A percentile compares a stretch with the other conserved stretches of the same genome.
Conservation (phyloP, 2,113 vertebrate species). For the Prunella himalayana region DNA sequence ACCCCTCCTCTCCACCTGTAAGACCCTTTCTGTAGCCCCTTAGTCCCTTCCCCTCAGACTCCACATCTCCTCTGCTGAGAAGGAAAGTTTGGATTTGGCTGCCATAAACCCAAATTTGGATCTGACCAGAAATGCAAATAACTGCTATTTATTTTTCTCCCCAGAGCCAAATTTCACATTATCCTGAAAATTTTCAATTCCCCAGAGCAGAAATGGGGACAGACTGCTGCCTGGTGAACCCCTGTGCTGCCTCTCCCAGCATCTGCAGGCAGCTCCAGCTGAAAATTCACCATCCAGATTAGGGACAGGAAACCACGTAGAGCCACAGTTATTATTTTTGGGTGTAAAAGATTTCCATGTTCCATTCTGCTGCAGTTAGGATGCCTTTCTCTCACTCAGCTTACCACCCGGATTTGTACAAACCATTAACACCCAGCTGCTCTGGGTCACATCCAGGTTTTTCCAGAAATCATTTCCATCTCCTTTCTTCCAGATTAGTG, state of each 20-base stretch:
- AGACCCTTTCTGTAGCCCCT: not conserved
- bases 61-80: not conserved
- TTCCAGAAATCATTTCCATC: conserved; percentile 10
- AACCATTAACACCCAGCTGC: not conserved
- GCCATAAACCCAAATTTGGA: not conserved
- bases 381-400: not conserved
- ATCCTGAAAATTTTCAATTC: not conserved
- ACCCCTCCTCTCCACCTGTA: not conserved
- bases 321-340: not conserved
- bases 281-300: not conserved
- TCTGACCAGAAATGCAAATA: not conserved
- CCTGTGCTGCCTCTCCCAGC: not conserved
- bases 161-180: not conserved
- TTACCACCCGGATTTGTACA: not conserved
- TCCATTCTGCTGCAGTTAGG: not conserved
- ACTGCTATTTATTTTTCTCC: accelerated
- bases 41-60: not conserved
- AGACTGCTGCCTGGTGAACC: not conserved
- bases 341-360: not conserved
- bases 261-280: not conserved
- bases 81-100: not conserved
- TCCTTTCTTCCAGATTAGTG: not conserved
- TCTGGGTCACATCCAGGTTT: not conserved
- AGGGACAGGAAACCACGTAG: not conserved
- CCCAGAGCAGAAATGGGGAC: not conserved